These are phyloP conservation scores for Hypanus sabinus DNA, from an alignment of 2,113 vertebrate genomes.

Conservation along the genomic window DNA sequence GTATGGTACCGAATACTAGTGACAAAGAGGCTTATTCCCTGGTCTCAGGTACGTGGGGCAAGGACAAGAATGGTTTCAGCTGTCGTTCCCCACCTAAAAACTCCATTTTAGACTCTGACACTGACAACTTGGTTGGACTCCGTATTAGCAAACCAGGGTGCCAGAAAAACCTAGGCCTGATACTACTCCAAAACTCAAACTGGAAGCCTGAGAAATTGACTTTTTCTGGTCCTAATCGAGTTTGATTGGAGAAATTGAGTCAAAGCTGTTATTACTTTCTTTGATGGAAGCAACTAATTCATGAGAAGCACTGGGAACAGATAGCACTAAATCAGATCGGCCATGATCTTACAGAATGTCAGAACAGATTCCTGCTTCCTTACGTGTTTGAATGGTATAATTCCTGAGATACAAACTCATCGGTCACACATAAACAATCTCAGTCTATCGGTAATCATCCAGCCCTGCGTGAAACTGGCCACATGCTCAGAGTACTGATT, in stretches of 20 bases:
- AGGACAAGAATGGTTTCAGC: background rate
- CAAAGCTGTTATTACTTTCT: background rate
- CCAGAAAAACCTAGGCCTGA: background rate
- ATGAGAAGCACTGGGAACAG: too few relatives aligned
- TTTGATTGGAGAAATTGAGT: background rate
- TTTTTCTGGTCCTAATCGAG: background rate
- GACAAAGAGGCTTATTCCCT: background rate
- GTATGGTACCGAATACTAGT: background rate
- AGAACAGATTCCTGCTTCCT: too few relatives aligned
- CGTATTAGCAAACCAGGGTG: too few relatives aligned
- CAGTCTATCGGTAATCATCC: background rate
- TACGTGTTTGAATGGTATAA: background rate
- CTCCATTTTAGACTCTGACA: background rate
- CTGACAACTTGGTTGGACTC: background rate
- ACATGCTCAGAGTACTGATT: background rate
- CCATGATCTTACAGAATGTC: too few relatives aligned
- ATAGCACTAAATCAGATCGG: too few relatives aligned
- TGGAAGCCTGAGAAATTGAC: background rate
- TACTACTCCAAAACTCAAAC: background rate
- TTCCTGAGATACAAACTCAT: background rate
- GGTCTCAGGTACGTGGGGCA: background rate
- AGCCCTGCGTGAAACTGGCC: background rate
- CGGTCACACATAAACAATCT: background rate
- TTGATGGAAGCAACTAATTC: background rate
- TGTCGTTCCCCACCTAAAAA: background rate